Conservation (phyloP, 2,888 invertebrate species). For the Litoditis marina region DNA sequence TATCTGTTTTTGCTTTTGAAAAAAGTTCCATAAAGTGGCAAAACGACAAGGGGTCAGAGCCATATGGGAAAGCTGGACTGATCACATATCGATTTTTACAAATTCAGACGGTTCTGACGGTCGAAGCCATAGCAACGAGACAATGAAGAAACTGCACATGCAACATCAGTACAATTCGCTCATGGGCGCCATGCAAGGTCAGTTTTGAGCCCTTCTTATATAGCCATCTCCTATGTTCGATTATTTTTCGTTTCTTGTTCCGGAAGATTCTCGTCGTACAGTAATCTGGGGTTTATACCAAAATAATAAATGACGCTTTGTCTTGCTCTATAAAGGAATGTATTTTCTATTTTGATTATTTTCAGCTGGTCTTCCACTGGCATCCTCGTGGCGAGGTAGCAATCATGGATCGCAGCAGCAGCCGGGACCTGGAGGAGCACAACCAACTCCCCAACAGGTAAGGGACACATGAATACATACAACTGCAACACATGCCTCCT, state of each 20-base stretch:
- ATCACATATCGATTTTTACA: background rate
- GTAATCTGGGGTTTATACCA: background rate
- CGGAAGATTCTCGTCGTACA: background rate
- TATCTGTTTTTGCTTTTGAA: background rate
- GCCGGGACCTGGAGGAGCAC: background rate
- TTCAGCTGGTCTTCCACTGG: conserved; percentile 23
- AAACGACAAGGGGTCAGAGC: too few relatives aligned
- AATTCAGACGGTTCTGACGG: background rate
- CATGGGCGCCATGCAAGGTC: conserved; percentile 41
- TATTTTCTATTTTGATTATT: too few relatives aligned
- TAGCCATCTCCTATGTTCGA: too few relatives aligned
- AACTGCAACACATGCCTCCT: too few relatives aligned
- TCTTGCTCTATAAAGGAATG: too few relatives aligned
- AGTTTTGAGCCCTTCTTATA: too few relatives aligned
- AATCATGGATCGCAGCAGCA: background rate
- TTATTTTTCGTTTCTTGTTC: too few relatives aligned
- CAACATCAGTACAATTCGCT: conserved; percentile 43
- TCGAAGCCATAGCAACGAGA: too few relatives aligned
- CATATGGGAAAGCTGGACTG: background rate
- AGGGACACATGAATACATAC: too few relatives aligned
- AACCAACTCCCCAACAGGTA: conserved; percentile 7
- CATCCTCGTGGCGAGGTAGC: conserved; percentile 15
- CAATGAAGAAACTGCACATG: conserved; percentile 29
- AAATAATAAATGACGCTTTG: background rate
- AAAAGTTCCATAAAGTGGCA: background rate